These are phyloP conservation scores for Enteromius radiatus DNA, from an alignment of 2,797 vertebrate species.

Conservation along the genomic window DNA sequence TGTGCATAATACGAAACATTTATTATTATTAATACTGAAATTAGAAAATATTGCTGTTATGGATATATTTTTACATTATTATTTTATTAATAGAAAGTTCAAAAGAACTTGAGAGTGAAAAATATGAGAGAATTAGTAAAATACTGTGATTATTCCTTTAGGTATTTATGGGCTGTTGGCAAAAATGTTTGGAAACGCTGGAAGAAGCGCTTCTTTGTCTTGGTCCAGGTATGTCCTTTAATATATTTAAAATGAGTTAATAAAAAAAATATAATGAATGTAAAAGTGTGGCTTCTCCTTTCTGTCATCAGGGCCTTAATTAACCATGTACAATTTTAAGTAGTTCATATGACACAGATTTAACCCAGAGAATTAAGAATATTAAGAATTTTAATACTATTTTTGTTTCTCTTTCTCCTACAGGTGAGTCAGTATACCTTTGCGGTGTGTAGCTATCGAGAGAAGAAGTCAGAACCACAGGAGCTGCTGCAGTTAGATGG, in stretches of 20 bases:
- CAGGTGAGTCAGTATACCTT: constrained; percentile 99
- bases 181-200: constrained; percentile 99
- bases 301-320: neutral
- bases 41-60: neutral
- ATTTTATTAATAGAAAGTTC: neutral
- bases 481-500: constrained; percentile 97
- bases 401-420: constrained; percentile 14
- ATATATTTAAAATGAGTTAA: neutral
- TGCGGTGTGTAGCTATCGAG: constrained; percentile 99
- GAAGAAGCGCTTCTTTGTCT: constrained; percentile 99
- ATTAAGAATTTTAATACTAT: neutral
- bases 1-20: neutral
- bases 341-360: neutral
- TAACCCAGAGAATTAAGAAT: neutral
- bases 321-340: neutral
- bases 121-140: neutral
- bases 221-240: constrained; percentile 88
- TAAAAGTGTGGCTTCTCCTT: neutral
- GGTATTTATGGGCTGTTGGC: constrained; percentile 98
- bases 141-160: constrained; percentile 67
- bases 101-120: neutral
- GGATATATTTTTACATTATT: neutral
- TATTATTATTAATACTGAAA: neutral
- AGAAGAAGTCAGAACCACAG: constrained; percentile 98
- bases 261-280: neutral